Evolutionary conservation across 2,888 invertebrate genomes (phyloP), one percentile per base, ranked within the genome.

Genomic region (Heteropelma amictum): DNA sequence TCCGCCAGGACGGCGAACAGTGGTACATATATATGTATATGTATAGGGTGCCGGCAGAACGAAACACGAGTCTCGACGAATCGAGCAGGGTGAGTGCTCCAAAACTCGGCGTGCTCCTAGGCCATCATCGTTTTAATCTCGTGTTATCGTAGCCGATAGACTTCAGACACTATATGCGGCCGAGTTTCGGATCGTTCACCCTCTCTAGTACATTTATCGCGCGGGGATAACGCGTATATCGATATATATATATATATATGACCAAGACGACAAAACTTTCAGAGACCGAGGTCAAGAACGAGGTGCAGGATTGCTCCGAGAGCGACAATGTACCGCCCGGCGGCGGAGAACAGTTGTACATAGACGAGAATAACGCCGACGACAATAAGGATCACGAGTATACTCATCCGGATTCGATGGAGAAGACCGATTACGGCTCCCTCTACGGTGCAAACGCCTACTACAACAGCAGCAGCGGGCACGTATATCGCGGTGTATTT

Each of bases 201-300:
- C 10, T 10, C 23, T 23, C n/a, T n/a, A 10, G 12, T 10, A 10
- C 6, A 17, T 6, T 45, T 45, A 7, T 17, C 5, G 6, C 7
- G 6, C 14, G 7, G 3, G 23, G 8, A 3, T 10, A 7, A 23
- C 6, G 23, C 2, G 23, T 23, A 26, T 19, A 19, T 3, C n/a
- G 23, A 47, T 19, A 47, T 23, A 4, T 10, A 23, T 23, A 8
- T 7, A 5, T n/a, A n/a, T n/a, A n/a, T n/a, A n/a, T n/a, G n/a
- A n/a, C n/a, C n/a, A n/a, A n/a, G n/a, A n/a, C n/a, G 8, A 10
- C 5, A 6, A 23, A 6, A 19, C 33, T 21, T 70, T 64, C 69
- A 88, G 88, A 88, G 70, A 78, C 89, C 35, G 89, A 89, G 81
- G 88, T 89, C 70, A 89, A 89, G 71, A 89, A 89, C 78, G 89